These are phyloP conservation scores for Dicentrarchus labrax DNA, from an alignment of 2,113 vertebrate species.

Conservation along the genomic window DNA sequence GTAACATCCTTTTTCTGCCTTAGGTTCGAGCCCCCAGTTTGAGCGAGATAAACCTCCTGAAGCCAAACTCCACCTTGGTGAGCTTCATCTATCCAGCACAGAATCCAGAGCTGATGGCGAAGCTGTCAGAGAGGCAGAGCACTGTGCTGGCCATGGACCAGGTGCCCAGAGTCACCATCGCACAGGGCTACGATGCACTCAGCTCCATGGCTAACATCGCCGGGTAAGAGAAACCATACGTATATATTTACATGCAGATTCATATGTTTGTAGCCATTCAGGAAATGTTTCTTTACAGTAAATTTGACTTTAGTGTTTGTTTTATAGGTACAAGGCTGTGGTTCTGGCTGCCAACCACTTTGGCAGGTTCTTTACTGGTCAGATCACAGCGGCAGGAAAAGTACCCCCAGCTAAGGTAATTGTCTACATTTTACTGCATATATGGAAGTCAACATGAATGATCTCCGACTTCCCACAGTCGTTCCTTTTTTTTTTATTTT, in stretches of 20 bases:
- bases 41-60: conserved; percentile 81
- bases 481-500: not conserved
- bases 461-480: not conserved
- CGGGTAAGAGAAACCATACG: conserved; percentile 70
- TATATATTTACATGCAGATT: not conserved
- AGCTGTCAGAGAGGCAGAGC: conserved; percentile 79
- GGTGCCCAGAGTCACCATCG: conserved; percentile 87
- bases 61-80: conserved; percentile 79
- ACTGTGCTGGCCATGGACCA: conserved; percentile 86
- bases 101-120: conserved; percentile 84
- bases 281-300: not conserved
- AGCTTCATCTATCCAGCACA: conserved; percentile 86
- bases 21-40: conserved; percentile 81
- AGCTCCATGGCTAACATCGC: conserved; percentile 87
- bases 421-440: not conserved
- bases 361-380: conserved; percentile 84
- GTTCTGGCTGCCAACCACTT: conserved; percentile 82
- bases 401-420: conserved; percentile 83
- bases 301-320: conserved; percentile 24
- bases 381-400: conserved; percentile 85
- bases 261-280: conserved; percentile 42
- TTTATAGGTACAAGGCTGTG: conserved; percentile 81
- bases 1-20: not conserved
- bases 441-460: not conserved
- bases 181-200: conserved; percentile 86